Evolutionary conservation across 2,888 invertebrate genomes (phyloP), one percentile per base, ranked within the genome.

Genomic region (Amblyjoppa fuscipennis): DNA sequence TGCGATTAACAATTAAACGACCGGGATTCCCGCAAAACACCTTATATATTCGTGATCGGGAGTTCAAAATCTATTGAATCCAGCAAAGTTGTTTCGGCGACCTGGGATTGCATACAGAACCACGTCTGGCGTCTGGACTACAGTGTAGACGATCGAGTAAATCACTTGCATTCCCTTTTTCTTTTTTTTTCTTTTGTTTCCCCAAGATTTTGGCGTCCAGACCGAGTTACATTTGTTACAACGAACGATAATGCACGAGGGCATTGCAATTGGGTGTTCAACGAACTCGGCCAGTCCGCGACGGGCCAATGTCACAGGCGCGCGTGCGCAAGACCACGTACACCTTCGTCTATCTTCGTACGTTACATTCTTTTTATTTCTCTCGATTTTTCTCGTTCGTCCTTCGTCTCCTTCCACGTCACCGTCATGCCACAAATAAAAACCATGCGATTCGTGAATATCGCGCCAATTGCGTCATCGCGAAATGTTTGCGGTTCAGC

Each of bases 401-500:
- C 11, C 59, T 25, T 13, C 61, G 49, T 45, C 41, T 74, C 16
- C 59, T 59, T 2, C 59, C 59, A 25, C 45, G 16, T 45, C 11
- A 45, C 16, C 34, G 61, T 7, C n/a, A 56, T 49, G 41, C 28
- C 51, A 61, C 34, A 70, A 64, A 66, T 59, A 73, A 68, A 68
- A 83, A 66, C 28, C 59, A 66, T 68, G n/a, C n/a, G 51, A 53
- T 64, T 51, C 20, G 64, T 53, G 59, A 59, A 66, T 66, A 45
- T 74, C 53, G 56, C 13, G 20, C 20, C 31, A 71, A 81, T 59
- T 74, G 81, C 74, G 59, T 81, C 75, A 81, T 34, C 20, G 34
- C 16, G 45, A n/a, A 61, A 69, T 59, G 61, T 38, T 45, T 64
- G 69, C 70, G 61, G 51, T 45, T 49, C 49, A 6, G 45, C 6